Evolutionary conservation across 2,888 invertebrate genomes (phyloP), one percentile per base, ranked within the genome.

Genomic region (Erebia epiphron): DNA sequence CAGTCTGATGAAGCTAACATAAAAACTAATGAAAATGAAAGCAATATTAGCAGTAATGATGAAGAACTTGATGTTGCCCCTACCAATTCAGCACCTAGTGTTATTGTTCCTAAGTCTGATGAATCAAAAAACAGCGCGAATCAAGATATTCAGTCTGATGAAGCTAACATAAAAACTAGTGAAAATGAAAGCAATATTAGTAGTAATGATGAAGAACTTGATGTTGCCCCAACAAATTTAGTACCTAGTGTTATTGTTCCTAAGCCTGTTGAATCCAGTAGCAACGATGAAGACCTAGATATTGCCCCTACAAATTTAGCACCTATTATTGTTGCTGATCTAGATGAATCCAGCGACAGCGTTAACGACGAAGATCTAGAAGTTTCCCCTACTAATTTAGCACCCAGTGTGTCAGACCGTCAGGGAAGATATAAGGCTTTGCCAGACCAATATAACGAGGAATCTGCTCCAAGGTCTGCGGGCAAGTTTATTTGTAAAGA

Each of bases 401-500:
- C 58, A 46, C 62, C 62, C 14, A 62, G 49, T 62, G 73, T 64
- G 18, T 60, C 60, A 11, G 74, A 72, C 11, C 74, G 76, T 10
- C 79, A 77, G 63, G 70, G 62, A 50, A 79, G 79, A 43, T 77
- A 77, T 21, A 77, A 77, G 79, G 66, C 78, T 76, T 60, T 79
- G 76, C 63, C 77, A 76, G 76, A 82, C 60, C 80, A 78, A 41
- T 76, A 77, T 52, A 79, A 80, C 56, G 77, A 79, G 13, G 75
- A 78, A 75, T 73, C 80, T 63, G 72, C 79, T 56, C 69, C 77
- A 11, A 76, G 71, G 54, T 50, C 78, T 4, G 54, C 67, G n/a
- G 79, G 78, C 26, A 81, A 79, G 1, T 87, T 88, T 0, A 75
- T 81, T 1, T 97, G 97, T 83, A 94, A 94, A 0, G 95, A 96